phyloP scores from a whole-genome alignment of 2,888 invertebrate genomes.

The Tinea semifulvella region DNA sequence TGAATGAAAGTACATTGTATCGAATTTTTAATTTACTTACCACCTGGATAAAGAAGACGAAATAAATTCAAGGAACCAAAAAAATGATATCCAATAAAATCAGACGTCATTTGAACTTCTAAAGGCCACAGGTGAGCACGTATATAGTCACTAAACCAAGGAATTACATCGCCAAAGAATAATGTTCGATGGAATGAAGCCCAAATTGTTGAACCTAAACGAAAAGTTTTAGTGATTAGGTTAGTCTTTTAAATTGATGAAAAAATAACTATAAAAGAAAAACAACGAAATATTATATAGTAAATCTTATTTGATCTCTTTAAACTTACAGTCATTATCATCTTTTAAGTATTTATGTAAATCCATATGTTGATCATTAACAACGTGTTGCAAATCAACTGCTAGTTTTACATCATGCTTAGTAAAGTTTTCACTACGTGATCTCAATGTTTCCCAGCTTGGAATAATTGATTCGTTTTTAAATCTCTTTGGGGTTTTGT shows the following conservation, averaged over 20 bases:
- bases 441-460: conserved; percentile 43
- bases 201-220: conserved; percentile 39
- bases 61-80: conserved; percentile 47
- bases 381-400: conserved; percentile 28
- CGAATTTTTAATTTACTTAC: conserved; percentile 27
- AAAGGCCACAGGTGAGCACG: conserved; percentile 42
- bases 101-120: conserved; percentile 38
- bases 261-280: neutral
- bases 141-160: conserved; percentile 31
- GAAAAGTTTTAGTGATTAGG: neutral
- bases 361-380: conserved; percentile 34
- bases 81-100: conserved; percentile 30
- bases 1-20: too few species aligned
- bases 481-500: conserved; percentile 24
- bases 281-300: neutral
- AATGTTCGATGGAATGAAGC: conserved; percentile 49
- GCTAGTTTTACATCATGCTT: conserved; percentile 33
- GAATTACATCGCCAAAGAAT: conserved; percentile 29
- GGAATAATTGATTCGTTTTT: conserved; percentile 32
- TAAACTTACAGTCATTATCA: too few species aligned
- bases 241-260: too few species aligned
- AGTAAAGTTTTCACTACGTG: conserved; percentile 30
- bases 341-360: neutral
- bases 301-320: too few species aligned
- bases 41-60: conserved; percentile 47